Percentiles rank a stretch among this genome's conserved stretches.
Conservation (phyloP, 2,113 vertebrate genomes). For the Callithrix jacchus region DNA sequence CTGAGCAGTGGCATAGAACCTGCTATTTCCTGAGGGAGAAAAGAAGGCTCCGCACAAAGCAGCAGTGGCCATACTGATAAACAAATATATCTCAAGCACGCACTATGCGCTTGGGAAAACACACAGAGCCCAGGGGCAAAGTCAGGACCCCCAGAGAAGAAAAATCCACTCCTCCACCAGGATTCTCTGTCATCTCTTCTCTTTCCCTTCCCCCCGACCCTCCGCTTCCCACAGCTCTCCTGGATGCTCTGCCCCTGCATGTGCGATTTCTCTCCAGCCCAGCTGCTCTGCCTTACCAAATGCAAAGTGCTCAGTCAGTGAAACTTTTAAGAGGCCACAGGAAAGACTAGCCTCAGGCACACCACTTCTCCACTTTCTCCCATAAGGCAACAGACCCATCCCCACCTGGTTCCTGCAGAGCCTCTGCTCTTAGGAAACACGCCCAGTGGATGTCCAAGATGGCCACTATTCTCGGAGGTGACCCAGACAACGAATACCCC, state of each 20-base stretch:
- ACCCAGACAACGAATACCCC: background rate
- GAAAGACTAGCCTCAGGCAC: background rate
- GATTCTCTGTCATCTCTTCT: background rate
- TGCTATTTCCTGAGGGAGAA: background rate
- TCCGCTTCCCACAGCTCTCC: background rate
- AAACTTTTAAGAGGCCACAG: background rate
- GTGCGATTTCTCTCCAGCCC: accelerated
- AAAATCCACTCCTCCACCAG: background rate
- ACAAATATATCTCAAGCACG: background rate
- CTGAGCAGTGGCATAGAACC: background rate
- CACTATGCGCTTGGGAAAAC: background rate
- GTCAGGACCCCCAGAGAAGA: background rate
- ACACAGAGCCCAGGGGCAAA: background rate
- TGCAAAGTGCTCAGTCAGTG: background rate
- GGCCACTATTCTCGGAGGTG: background rate
- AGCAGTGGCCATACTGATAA: background rate
- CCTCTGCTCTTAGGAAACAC: background rate
- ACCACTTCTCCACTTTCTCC: background rate
- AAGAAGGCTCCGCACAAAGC: background rate
- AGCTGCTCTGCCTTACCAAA: background rate
- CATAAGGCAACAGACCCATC: background rate
- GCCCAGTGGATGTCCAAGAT: too few species aligned
- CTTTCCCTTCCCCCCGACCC: background rate
- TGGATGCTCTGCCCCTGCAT: background rate
- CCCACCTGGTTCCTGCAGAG: background rate